These are phyloP conservation scores for Oopsacas minuta DNA, from an alignment of 37 sponge, comb jelly and placozoan species.

Conservation along the genomic window DNA sequence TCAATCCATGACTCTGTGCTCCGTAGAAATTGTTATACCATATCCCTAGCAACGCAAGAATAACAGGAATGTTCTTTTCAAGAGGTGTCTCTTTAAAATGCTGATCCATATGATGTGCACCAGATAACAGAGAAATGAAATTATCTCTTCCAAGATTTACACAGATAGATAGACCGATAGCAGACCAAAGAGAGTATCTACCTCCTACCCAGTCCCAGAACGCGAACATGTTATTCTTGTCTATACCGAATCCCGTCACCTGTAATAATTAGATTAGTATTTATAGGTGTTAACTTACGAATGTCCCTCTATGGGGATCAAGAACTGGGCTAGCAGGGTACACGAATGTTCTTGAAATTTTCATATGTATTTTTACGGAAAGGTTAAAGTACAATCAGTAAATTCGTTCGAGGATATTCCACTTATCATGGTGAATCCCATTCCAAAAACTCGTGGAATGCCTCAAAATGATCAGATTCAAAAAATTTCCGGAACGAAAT, in stretches of 20 bases:
- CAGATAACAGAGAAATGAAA: slow-evolving; percentile 79
- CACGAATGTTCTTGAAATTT: no score
- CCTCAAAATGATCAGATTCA: no score
- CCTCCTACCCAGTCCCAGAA: slow-evolving; percentile 99
- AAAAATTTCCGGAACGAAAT: no score
- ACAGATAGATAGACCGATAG: slow-evolving; percentile 89
- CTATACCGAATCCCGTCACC: slow-evolving; percentile 93
- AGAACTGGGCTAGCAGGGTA: no score
- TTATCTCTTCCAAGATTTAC: slow-evolving; percentile 69
- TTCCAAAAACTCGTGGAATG: no score
- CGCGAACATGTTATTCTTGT: slow-evolving; percentile 85
- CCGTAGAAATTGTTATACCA: slow-evolving; percentile 99
- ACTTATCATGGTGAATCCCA: no score
- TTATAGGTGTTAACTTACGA: no score
- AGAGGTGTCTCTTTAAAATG: slow-evolving; percentile 82
- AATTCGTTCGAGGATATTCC: no score
- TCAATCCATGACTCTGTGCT: slow-evolving; percentile 84
- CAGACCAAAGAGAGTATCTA: slow-evolving; percentile 94
- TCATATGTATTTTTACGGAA: no score
- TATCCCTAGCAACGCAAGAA: slow-evolving; percentile 85
- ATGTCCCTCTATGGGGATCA: no score
- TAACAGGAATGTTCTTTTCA: slow-evolving; percentile 86
- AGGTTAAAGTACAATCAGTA: no score
- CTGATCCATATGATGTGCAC: slow-evolving; percentile 89
- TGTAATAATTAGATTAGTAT: not conserved